These are phyloP conservation scores for Trididemnum nubilum DNA, from an alignment of 23 tunicate species.

Conservation along the genomic window DNA sequence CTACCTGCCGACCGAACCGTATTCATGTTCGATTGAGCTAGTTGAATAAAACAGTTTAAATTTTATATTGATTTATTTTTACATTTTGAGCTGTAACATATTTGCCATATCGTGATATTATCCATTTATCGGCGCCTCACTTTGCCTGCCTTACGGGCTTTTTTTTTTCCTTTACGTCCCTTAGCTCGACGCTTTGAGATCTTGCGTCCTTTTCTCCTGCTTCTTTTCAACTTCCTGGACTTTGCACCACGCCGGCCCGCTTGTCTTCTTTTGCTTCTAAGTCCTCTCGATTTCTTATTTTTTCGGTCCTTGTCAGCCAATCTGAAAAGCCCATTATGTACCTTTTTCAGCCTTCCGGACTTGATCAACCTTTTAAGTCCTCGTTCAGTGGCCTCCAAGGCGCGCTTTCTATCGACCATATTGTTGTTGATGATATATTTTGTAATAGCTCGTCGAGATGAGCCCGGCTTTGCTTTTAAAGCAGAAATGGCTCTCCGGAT, in stretches of 20 bases:
- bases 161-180: not conserved
- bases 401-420: slow-evolving; percentile 64
- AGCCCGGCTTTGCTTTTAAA: slow-evolving; percentile 57
- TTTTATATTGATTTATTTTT: too few species aligned
- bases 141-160: not conserved
- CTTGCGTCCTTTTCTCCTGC: not conserved
- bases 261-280: slow-evolving; percentile 23
- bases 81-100: too few species aligned
- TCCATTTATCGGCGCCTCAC: not conserved
- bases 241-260: slow-evolving; percentile 38
- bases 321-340: slow-evolving; percentile 49
- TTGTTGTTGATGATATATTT: slow-evolving; percentile 56
- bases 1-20: too few species aligned
- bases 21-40: too few species aligned
- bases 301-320: slow-evolving; percentile 49
- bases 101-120: too few species aligned
- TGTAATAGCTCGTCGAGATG: slow-evolving; percentile 64
- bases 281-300: not conserved
- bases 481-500: slow-evolving; percentile 63
- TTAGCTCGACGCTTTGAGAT: not conserved
- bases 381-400: slow-evolving; percentile 61
- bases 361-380: slow-evolving; percentile 63
- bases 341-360: slow-evolving; percentile 54
- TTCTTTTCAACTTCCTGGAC: slow-evolving; percentile 39
- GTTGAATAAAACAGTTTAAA: too few species aligned